Percentiles rank a stretch among this genome's conserved stretches.
phyloP scores from a whole-genome alignment of 2,113 vertebrate species.

The Strix aluco region DNA sequence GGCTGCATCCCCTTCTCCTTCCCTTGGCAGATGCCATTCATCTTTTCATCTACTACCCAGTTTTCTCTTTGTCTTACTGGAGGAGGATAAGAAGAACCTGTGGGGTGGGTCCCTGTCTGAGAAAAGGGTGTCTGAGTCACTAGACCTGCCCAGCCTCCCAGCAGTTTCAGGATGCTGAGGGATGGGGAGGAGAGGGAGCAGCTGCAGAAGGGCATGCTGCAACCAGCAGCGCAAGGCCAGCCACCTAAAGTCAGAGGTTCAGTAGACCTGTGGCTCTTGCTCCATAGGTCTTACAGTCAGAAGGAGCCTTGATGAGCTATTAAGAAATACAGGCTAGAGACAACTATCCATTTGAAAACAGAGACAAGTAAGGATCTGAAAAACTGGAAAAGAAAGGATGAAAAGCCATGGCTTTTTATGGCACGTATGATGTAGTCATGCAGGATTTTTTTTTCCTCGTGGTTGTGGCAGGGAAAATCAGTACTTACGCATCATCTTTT shows the following conservation, averaged over 20 bases:
- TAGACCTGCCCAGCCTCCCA: not conserved
- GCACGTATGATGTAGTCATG: rapidly evolving
- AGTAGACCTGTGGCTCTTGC: not conserved
- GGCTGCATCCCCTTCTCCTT: not conserved
- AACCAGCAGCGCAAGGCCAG: rapidly evolving
- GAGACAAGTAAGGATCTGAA: not conserved
- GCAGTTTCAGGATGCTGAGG: not conserved
- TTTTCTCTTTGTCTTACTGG: not conserved
- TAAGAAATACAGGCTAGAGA: not conserved
- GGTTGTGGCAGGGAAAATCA: not conserved
- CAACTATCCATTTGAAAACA: not conserved
- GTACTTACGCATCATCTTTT: not conserved
- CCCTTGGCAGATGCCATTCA: not conserved
- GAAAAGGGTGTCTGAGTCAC: not conserved
- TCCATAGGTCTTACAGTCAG: not conserved
- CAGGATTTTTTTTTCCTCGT: not conserved
- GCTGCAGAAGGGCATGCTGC: not conserved
- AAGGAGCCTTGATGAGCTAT: not conserved
- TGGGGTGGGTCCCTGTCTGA: rapidly evolving
- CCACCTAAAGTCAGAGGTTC: not conserved
- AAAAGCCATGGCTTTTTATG: not conserved
- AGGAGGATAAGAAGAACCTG: not conserved
- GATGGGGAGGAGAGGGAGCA: not conserved
- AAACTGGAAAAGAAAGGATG: not conserved
- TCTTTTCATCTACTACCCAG: not conserved